Evolutionary conservation across 2,888 invertebrate genomes (phyloP).

Genomic region (Meloe dianella): DNA sequence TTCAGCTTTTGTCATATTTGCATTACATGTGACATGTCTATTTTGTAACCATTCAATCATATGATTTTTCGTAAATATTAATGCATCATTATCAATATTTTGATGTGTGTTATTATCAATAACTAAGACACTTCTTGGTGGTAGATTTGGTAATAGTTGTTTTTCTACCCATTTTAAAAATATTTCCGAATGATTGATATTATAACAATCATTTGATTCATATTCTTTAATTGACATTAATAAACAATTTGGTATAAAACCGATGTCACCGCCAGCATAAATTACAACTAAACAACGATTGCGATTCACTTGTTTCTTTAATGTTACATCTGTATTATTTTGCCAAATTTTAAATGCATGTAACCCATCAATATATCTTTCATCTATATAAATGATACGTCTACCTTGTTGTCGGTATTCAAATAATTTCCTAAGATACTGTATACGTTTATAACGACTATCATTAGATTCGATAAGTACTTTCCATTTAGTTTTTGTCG

Average conservation of each 20-base stretch:
- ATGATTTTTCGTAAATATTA: not conserved
- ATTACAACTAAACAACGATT: slow-evolving; percentile 9
- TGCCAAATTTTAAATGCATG: slow-evolving; percentile 2
- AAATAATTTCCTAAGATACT: slow-evolving; percentile 13
- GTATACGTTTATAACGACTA: slow-evolving; percentile 11
- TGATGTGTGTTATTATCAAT: slow-evolving; percentile 7
- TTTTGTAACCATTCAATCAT: not conserved
- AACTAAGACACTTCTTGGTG: slow-evolving; percentile 5
- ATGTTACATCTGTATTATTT: not conserved
- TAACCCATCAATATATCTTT: slow-evolving; percentile 14
- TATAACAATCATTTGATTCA: not conserved
- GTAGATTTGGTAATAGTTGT: slow-evolving; percentile 11
- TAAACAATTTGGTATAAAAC: slow-evolving; percentile 11
- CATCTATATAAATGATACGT: slow-evolving; percentile 14
- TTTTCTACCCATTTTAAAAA: slow-evolving; percentile 7
- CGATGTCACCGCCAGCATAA: slow-evolving; percentile 11
- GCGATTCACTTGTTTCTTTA: slow-evolving; percentile 6
- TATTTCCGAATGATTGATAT: no score
- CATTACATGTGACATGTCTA: not conserved
- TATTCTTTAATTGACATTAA: not conserved
- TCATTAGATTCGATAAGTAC: slow-evolving; percentile 5
- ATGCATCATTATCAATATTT: not conserved
- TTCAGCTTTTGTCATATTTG: not conserved
- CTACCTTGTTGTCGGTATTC: slow-evolving; percentile 4
- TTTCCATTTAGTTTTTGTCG: not conserved